phyloP scores from a whole-genome alignment of 2,113 vertebrate genomes.

The Pteropus alecto region DNA sequence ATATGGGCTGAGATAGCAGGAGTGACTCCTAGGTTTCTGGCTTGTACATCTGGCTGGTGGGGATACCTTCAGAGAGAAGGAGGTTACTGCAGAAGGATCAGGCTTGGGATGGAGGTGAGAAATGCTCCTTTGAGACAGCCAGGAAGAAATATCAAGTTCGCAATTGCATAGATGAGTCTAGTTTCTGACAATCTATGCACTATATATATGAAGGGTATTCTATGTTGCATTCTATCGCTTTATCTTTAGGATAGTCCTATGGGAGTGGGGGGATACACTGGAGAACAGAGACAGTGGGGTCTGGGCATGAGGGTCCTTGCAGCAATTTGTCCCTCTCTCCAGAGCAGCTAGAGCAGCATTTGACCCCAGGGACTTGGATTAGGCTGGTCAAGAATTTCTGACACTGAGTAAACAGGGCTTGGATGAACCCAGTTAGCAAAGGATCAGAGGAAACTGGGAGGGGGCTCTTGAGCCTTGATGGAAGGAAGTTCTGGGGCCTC shows the following conservation, averaged over 20 bases:
- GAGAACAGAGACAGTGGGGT: neutral
- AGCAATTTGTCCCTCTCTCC: neutral
- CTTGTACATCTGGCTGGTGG: neutral
- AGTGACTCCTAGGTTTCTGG: neutral
- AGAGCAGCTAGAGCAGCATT: neutral
- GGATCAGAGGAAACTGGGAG: neutral
- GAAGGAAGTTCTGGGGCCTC: constrained; percentile 1
- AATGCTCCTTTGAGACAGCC: neutral
- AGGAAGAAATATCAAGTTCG: neutral
- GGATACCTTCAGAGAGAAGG: neutral
- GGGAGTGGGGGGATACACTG: accelerated
- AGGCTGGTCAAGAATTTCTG: neutral
- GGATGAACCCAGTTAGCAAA: neutral
- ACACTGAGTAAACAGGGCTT: neutral
- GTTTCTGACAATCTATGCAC: neutral
- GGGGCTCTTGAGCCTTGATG: neutral
- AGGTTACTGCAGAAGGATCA: neutral
- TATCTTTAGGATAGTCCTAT: neutral
- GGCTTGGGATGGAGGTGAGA: neutral
- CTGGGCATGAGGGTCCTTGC: neutral
- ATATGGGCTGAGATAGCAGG: neutral
- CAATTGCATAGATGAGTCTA: neutral
- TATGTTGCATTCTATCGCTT: neutral
- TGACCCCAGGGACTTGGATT: neutral
- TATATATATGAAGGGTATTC: no score